Base-by-base conservation (phyloP, 2,113 vertebrate genomes). In the Hyperopisus bebe region DNA sequence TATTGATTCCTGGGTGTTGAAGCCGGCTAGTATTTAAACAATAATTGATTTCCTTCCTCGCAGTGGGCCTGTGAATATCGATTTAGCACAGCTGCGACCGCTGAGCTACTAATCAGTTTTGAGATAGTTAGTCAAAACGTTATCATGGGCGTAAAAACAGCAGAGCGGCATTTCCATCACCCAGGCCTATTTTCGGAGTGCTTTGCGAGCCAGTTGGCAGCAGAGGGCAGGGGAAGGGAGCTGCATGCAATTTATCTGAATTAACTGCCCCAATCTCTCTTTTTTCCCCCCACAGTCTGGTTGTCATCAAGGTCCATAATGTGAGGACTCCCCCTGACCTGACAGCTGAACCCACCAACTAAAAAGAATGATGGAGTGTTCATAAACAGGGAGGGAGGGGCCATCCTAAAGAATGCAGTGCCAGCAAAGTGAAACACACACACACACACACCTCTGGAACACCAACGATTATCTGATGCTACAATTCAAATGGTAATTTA, bases 11-110 rank as follows among this genome's bases (percentile, higher is more conserved):
- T 92, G 92, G 93, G 94, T 95, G 94, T 94, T 92, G 92, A 90
- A 94, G 94, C 93, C 92, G 62, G 55, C 93, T 92, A 93, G 93
- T 94, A 93, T 94, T 96, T 95, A 96, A 95, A 96, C 94, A 95
- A 95, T 96, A 95, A 97, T 96, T 95, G 95, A 97, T 97, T 95
- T 96, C 95, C 95, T 95, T 94, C 94, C 90, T 92, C 91, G 90
- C 93, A 94, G 94, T 93, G 94, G 94, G 95, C 94, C 94, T 92
- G 93, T 92, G 94, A 93, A 84, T 94, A 96, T 96, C 96, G 95
- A 96, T 96, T 95, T 94, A 93, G 93, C 93, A 95, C 94, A 94
- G 94, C 94, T 94, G 95, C 94, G 94, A 93, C 92, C 92, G 94
- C 92, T 95, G 92, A 91, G 90, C 93, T 92, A 94, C 95, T 95